A percentile compares a stretch with the other conserved stretches of the same genome.
Evolutionary conservation across 2,888 invertebrate species (phyloP).

Genomic region (Synanthedon formicaeformis): DNA sequence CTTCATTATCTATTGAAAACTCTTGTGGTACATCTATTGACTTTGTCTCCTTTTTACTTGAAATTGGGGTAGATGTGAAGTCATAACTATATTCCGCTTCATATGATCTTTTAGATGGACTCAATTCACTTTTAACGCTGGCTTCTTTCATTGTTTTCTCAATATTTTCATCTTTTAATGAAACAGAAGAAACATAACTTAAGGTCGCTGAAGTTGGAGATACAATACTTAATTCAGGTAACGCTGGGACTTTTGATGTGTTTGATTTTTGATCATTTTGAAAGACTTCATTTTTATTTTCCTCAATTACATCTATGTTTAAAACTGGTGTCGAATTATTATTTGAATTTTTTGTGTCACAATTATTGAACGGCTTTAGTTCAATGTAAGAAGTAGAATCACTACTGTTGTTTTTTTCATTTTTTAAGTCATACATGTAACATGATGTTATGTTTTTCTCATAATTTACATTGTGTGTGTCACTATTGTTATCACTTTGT

Average conservation of each 20-base stretch:
- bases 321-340: conserved; percentile 34
- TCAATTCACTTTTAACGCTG: conserved; percentile 19
- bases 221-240: conserved; percentile 3
- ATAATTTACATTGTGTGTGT: conserved; percentile 1
- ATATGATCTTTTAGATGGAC: conserved; percentile 30
- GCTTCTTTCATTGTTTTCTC: conserved; percentile 13
- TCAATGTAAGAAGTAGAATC: conserved; percentile 59
- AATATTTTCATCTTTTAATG: conserved; percentile 20
- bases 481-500: background rate
- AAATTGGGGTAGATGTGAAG: conserved; percentile 37
- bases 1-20: conserved; percentile 12
- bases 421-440: conserved; percentile 25
- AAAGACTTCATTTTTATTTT: conserved; percentile 1
- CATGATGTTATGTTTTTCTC: conserved; percentile 4
- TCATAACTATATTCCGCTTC: conserved; percentile 50
- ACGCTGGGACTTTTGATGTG: background rate
- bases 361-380: conserved; percentile 41
- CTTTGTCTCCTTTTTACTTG: conserved; percentile 22
- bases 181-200: conserved; percentile 27
- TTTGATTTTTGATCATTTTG: background rate
- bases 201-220: conserved; percentile 20
- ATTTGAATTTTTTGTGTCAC: conserved; percentile 41
- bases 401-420: conserved; percentile 38
- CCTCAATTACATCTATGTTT: conserved; percentile 12
- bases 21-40: conserved; percentile 14